Evolutionary conservation across 2,888 invertebrate species (phyloP), one percentile per base, ranked within the genome.

Genomic region (Troides oblongomaculatus): DNA sequence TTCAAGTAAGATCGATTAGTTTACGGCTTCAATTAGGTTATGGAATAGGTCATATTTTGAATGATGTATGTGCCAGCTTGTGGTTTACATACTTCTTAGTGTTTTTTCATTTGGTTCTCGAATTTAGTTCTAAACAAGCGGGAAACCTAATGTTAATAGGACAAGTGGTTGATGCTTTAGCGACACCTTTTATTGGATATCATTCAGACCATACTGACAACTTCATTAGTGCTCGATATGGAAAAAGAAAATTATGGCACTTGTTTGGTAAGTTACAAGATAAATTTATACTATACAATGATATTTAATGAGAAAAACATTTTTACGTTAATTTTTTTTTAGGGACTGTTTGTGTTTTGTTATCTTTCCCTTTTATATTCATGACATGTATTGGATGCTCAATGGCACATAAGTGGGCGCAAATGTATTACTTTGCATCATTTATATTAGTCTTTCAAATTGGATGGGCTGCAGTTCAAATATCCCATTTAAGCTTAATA

Each of bases 71-170:
- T 87, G 97, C 98, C 23, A 96, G 97, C 71, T 96, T 98, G 94
- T 98, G 98, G 98, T 98, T 98, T 87, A 97, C 97, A 1, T 98
- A 98, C 86, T 94, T 97, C 62, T 93, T 98, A 77, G 95, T 98
- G 66, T 98, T 95, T 87, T 95, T 97, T 74, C 94, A 94, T 84
- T 88, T 94, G 77, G 93, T 94, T 53, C 83, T 94, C 61, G 92
- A 93, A 78, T 93, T 94, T 79, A 92, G 89, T 76, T 90, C 94
- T 46, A 86, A 90, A 46, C 93, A 93, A 73, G 94, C 94, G 39
- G 94, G 94, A 39, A 88, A 94, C 63, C 88, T 97, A 66, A 94
- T 98, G 87, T 92, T 98, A 72, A 94, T 97, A 77, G 98, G 96
- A n/a, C 95, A 96, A 93, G 84, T 98, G 36, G 96, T 96, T 43